Percentiles rank a stretch among this genome's conserved stretches.
These are phyloP conservation scores for Seira sanloemensis DNA, from an alignment of 2,888 invertebrate genomes.

Conservation along the genomic window DNA sequence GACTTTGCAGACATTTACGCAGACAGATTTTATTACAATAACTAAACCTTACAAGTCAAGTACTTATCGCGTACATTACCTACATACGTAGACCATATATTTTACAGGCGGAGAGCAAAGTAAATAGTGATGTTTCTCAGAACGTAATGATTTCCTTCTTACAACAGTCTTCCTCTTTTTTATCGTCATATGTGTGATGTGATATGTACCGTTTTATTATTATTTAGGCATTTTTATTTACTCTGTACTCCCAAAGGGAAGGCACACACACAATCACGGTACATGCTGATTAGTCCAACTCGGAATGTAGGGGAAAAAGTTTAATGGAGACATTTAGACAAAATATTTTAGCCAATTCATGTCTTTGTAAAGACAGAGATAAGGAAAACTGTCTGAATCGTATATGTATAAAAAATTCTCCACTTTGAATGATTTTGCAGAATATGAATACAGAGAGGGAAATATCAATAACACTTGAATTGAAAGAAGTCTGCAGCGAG, in stretches of 20 bases:
- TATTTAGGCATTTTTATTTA: slow-evolving; percentile 17
- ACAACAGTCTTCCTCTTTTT: too few species aligned
- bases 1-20: slow-evolving; percentile 20
- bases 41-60: slow-evolving; percentile 28
- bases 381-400: too few species aligned
- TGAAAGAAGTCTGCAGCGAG: too few species aligned
- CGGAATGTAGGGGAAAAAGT: too few species aligned
- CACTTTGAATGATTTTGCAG: slow-evolving; percentile 24
- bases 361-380: too few species aligned
- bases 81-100: not conserved
- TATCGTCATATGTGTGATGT: slow-evolving; percentile 14
- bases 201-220: slow-evolving; percentile 15
- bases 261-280: not conserved
- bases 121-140: too few species aligned
- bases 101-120: too few species aligned
- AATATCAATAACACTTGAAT: too few species aligned
- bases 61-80: not conserved
- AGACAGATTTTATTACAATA: slow-evolving; percentile 54
- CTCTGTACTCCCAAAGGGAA: not conserved
- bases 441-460: too few species aligned
- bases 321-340: not conserved
- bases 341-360: not conserved
- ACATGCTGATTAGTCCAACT: too few species aligned
- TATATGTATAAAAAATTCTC: slow-evolving; percentile 16
- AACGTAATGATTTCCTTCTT: not conserved